phyloP scores from a whole-genome alignment of 1,140 invertebrate species.

The Aphis gossypii region DNA sequence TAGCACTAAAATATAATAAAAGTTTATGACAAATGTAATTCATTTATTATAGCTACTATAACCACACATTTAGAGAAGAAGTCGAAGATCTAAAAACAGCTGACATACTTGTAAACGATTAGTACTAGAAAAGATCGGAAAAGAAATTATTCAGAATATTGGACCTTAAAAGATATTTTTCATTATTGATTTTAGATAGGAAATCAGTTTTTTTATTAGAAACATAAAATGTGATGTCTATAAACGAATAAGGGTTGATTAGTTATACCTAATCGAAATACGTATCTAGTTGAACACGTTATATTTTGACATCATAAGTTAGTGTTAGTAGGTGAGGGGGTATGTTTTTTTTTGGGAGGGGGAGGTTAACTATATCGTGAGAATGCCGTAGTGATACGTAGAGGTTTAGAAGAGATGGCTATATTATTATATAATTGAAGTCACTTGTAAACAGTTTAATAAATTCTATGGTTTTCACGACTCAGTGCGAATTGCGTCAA shows the following conservation, averaged over 20 bases:
- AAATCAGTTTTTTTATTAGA: neutral
- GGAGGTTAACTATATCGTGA: too few relatives aligned
- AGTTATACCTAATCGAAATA: neutral
- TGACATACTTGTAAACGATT: too few relatives aligned
- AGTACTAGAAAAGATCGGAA: neutral
- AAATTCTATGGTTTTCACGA: neutral
- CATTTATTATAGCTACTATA: too few relatives aligned
- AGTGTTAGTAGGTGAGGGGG: neutral
- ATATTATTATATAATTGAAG: neutral
- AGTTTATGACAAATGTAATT: too few relatives aligned
- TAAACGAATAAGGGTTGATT: neutral
- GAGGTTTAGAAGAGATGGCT: neutral
- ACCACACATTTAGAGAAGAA: too few relatives aligned
- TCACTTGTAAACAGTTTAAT: neutral
- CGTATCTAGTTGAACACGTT: neutral
- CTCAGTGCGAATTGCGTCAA: too few relatives aligned
- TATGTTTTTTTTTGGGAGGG: neutral
- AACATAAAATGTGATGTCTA: neutral
- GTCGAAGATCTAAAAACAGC: too few relatives aligned
- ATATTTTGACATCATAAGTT: neutral
- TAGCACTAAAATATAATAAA: too few relatives aligned
- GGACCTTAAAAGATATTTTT: neutral
- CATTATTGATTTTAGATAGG: neutral
- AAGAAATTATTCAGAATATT: neutral
- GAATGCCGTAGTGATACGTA: too few relatives aligned